Conservation (phyloP, 2,797 vertebrate species). For the Spinus olivaceus region DNA sequence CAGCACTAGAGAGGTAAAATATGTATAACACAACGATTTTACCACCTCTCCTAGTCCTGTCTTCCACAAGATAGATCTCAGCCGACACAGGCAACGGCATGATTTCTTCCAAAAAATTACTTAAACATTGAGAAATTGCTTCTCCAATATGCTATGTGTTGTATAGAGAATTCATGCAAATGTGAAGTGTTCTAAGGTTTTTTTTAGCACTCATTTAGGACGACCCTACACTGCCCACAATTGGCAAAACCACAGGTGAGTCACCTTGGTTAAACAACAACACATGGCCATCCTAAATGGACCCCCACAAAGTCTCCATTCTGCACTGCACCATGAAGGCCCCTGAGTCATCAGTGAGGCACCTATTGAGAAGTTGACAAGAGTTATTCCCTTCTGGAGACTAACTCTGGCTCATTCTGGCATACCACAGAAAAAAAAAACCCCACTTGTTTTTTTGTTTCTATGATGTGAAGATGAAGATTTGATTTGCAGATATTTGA, state of each 20-base stretch:
- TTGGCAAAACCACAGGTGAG: neutral
- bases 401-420: neutral
- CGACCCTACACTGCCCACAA: neutral
- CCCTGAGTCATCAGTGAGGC: neutral
- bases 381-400: neutral
- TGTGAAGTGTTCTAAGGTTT: neutral
- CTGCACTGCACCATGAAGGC: neutral
- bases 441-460: neutral
- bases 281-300: neutral
- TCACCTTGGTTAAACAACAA: neutral
- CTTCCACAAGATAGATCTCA: neutral
- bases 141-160: neutral
- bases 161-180: neutral
- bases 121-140: neutral
- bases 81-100: neutral
- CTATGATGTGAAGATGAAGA: neutral
- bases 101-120: neutral
- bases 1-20: neutral
- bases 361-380: neutral
- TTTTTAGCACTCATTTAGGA: neutral
- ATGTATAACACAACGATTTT: neutral
- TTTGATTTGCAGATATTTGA: neutral
- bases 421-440: neutral
- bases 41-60: neutral
- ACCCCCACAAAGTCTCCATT: neutral